These are phyloP conservation scores for Pocillopora grandis DNA, from an alignment of 92 coral and sea anemone species.

Conservation along the genomic window DNA sequence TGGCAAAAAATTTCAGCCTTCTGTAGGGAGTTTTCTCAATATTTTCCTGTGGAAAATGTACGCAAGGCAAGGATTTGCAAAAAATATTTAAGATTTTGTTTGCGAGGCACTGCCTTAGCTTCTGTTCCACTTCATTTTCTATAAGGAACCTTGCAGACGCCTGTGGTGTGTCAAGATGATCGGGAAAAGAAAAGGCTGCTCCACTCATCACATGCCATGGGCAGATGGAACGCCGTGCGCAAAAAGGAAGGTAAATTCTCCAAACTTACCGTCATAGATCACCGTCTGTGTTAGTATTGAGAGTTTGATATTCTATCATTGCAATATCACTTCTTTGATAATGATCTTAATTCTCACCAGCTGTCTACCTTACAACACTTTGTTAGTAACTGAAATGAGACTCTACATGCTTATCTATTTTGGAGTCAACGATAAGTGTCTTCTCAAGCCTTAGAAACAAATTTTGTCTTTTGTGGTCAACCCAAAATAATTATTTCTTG, in stretches of 20 bases:
- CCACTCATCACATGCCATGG: conserved; percentile 95
- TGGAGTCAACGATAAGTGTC: no score
- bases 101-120: neutral
- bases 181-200: conserved; percentile 66
- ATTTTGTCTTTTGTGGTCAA: no score
- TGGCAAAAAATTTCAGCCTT: neutral
- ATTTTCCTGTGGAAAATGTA: neutral
- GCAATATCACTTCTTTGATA: no score
- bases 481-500: no score
- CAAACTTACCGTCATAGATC: neutral
- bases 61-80: neutral
- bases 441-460: no score
- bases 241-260: conserved; percentile 51
- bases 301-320: no score
- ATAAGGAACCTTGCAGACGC: conserved; percentile 77
- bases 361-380: no score
- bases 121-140: neutral
- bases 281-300: neutral
- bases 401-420: no score
- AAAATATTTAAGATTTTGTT: neutral
- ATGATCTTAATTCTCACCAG: no score
- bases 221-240: conserved; percentile 96
- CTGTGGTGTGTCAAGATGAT: conserved; percentile 84
- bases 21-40: neutral
- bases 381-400: no score